A percentile compares a stretch with the other conserved stretches of the same genome.
Evolutionary conservation across 2,113 vertebrate genomes (phyloP).

Genomic region (Cebidichthys violaceus): DNA sequence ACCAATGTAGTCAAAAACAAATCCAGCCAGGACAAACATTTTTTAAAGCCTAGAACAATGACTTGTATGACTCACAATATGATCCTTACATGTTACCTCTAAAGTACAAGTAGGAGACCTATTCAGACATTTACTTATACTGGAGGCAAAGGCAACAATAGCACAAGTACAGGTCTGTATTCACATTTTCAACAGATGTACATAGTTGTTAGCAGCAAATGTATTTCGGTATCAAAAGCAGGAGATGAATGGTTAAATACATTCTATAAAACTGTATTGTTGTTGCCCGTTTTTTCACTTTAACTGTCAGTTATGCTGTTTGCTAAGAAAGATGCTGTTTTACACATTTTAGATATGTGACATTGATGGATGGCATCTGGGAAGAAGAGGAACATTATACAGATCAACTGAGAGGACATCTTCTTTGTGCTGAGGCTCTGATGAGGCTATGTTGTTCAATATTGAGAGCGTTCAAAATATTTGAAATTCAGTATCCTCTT

Average conservation of each 20-base stretch:
- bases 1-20: conserved; percentile 1
- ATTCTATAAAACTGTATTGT: background rate
- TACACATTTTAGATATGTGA: background rate
- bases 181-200: background rate
- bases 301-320: background rate
- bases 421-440: background rate
- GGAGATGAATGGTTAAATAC: background rate
- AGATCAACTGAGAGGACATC: background rate
- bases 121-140: background rate
- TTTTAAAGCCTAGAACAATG: background rate
- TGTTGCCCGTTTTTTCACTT: background rate
- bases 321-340: background rate
- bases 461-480: background rate
- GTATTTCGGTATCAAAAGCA: background rate
- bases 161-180: background rate
- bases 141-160: background rate
- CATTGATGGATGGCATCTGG: background rate
- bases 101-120: background rate
- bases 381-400: background rate
- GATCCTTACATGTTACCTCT: background rate
- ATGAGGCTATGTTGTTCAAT: background rate
- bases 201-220: background rate
- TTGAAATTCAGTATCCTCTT: background rate
- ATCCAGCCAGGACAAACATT: background rate
- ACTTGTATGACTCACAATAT: background rate